Conservation (phyloP, 2,113 vertebrate genomes). For the Tachysurus fulvidraco region DNA sequence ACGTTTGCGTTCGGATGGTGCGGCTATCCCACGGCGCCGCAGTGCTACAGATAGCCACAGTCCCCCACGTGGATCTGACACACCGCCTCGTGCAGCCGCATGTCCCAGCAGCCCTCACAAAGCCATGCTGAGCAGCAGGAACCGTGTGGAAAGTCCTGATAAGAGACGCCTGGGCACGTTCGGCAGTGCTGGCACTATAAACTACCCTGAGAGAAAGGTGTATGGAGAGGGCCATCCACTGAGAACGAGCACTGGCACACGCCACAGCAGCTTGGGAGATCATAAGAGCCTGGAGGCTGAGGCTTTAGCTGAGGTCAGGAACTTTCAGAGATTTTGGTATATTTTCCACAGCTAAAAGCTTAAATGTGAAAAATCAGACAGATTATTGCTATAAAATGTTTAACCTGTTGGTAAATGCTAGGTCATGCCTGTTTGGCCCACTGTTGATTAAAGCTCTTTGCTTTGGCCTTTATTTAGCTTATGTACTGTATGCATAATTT, state of each 20-base stretch:
- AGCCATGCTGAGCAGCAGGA: slow-evolving; percentile 81
- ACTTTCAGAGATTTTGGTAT: neutral
- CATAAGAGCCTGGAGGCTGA: slow-evolving; percentile 95
- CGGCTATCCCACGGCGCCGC: slow-evolving; percentile 87
- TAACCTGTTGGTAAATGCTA: neutral
- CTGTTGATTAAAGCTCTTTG: slow-evolving; percentile 24
- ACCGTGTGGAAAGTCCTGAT: slow-evolving; percentile 90
- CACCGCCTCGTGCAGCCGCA: slow-evolving; percentile 90
- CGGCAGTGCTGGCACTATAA: slow-evolving; percentile 93
- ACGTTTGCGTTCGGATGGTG: slow-evolving; percentile 89
- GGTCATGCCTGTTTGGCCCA: neutral
- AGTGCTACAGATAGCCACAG: slow-evolving; percentile 89
- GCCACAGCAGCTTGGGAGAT: slow-evolving; percentile 97
- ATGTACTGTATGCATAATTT: neutral
- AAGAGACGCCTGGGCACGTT: slow-evolving; percentile 93
- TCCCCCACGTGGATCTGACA: slow-evolving; percentile 87
- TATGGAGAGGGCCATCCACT: slow-evolving; percentile 86
- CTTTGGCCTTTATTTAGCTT: neutral
- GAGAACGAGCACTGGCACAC: slow-evolving; percentile 83
- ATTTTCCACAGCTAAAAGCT: neutral
- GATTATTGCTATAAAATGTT: neutral
- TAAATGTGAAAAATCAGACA: neutral
- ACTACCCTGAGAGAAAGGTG: slow-evolving; percentile 88
- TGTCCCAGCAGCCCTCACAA: slow-evolving; percentile 98
- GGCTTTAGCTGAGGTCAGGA: slow-evolving; percentile 87